Base-by-base conservation (phyloP, 1,140 invertebrate species). In the Zaprionus taronus region DNA sequence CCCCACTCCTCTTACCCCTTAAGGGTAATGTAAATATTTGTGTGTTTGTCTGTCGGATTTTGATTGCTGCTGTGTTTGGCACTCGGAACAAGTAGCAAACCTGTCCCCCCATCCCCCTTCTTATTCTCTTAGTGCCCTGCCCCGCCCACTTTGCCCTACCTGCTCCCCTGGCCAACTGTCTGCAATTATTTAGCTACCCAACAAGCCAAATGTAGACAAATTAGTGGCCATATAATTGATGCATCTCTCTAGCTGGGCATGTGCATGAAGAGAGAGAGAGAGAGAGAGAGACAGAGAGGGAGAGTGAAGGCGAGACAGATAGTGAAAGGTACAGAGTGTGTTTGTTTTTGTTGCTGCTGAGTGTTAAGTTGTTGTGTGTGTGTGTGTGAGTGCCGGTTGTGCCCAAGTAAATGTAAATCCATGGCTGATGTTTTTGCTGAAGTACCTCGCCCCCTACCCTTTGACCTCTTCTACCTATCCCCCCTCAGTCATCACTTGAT, bases 191-290 rank as follows among this genome's bases (percentile, higher is more conserved):
- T 72, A 77, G 72, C 61, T 77, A 78, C 67, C 77, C 78, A 71
- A 80, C 65, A 69, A 74, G n/a, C 36, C 65, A 77, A 77, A 82
- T 71, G 77, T 68, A 76, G 73, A 83, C 83, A 83, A 87, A 89
- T 89, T 87, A 83, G 81, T 81, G 80, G 55, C 80, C 72, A 71
- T 68, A 87, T 83, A 87, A 89, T 87, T 87, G 81, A 89, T 87
- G 84, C 81, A 83, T 72, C 65, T 78, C 53, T 68, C 38, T 80
- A 11, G 14, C 5, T 47, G 26, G 17, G 36, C 36, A 6, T 51
- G 49, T 66, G 47, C 20, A 41, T 22, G 17, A 4, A 20, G 20
- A 20, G 20, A 20, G 20, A 20, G 20, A 20, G 20, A 44, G 47
- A 38, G 47, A 22, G 47, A 49, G 47, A 22, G 1, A 22, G 44